Base-by-base conservation (phyloP, 1,140 invertebrate species). In the Zaprionus kolodkinae region DNA sequence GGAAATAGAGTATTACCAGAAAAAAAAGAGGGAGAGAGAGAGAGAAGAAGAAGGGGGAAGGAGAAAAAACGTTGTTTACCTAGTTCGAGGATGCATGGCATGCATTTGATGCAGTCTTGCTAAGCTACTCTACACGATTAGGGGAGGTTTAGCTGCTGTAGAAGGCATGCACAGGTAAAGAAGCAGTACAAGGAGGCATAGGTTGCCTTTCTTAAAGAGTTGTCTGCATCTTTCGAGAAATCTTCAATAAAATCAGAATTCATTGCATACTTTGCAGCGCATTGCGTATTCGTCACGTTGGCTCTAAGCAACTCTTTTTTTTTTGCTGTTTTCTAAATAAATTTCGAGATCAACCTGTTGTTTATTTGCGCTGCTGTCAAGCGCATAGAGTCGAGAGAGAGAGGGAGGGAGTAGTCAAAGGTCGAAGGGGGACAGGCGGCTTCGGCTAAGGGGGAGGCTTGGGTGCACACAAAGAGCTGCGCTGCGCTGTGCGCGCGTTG, bases 271-370 rank as follows among this genome's bases (percentile, higher is more conserved):
- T 25, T 45, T 12, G 15, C 5, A 72, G 69, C 6, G 69, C 50
- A 72, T 65, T 38, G 4, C 6, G n/a, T n/a, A 25, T 6, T 48
- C 69, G 43, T 13, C 40, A 25, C 10, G 11, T 13, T 52, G 36
- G 11, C 1, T 57, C 48, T 25, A 1, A 10, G 7, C 40, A 48
- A 21, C 21, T 21, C 21, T 21, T 21, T 21, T 45, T 15, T 45
- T 54, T 67, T 63, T 63, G 35, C 59, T 15, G 36, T 65, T 15
- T 68, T 63, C 61, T 66, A 63, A 79, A 66, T 74, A 79, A 71
- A 80, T 80, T 76, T 80, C 52, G 78, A 77, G 69, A 79, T 77
- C 77, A 77, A 79, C 77, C 69, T 79, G 77, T 79, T 77, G 74
- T 79, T 79, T 79, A 77, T 81, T 77, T 73, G 65, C 73, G 48